Percentiles rank a stretch among this genome's conserved stretches.
Evolutionary conservation across 2,797 vertebrate genomes (phyloP).

Genomic region (Enteromius thamalakanensis): DNA sequence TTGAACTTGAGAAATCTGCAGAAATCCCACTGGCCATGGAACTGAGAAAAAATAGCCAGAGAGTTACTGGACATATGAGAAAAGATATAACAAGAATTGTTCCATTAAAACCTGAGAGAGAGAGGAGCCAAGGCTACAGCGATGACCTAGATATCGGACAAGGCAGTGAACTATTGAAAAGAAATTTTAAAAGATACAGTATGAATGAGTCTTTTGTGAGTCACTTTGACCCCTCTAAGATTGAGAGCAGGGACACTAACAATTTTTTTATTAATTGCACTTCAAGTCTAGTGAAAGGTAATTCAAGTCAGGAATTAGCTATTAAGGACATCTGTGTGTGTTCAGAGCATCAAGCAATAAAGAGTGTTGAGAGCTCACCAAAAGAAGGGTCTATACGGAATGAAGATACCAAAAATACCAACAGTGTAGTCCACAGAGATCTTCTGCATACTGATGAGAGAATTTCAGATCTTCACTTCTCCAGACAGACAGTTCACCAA

Average conservation of each 20-base stretch:
- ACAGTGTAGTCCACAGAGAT: constrained; percentile 52
- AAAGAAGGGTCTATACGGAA: constrained; percentile 60
- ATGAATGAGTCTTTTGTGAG: constrained; percentile 76
- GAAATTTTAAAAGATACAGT: constrained; percentile 68
- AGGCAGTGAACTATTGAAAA: constrained; percentile 63
- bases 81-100: constrained; percentile 80
- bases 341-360: constrained; percentile 45
- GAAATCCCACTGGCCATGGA: constrained; percentile 67
- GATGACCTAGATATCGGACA: constrained; percentile 73
- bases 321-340: constrained; percentile 28
- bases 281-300: background rate
- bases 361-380: constrained; percentile 55
- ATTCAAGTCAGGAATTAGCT: too few species aligned
- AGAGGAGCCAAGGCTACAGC: constrained; percentile 72
- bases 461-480: constrained; percentile 64
- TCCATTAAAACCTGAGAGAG: constrained; percentile 79
- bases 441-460: constrained; percentile 59
- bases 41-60: constrained; percentile 71
- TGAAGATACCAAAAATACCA: constrained; percentile 39
- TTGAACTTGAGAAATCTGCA: constrained; percentile 73
- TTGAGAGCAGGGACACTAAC: constrained; percentile 64
- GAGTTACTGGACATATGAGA: constrained; percentile 71
- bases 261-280: constrained; percentile 53
- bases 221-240: constrained; percentile 72
- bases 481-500: constrained; percentile 68